A percentile compares a stretch with the other conserved stretches of the same genome.
phyloP scores from a whole-genome alignment of 2,888 invertebrate species.

The Ceriagrion tenellum region DNA sequence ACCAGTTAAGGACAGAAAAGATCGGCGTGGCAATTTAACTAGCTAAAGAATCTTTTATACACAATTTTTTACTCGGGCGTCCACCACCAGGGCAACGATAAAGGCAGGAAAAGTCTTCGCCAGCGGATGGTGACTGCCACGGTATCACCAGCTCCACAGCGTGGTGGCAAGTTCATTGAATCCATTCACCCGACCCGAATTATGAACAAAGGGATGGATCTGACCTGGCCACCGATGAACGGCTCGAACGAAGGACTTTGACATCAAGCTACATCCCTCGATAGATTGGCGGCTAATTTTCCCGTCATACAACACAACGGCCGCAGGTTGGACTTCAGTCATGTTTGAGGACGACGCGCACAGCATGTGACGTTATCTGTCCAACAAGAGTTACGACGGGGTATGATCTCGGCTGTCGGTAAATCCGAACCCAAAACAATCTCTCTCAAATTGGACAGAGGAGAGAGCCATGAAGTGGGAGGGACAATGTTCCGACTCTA shows the following conservation, averaged over 20 bases:
- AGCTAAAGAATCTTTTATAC: too few relatives aligned
- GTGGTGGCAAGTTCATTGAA: background rate
- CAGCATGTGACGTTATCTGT: background rate
- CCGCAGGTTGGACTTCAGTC: background rate
- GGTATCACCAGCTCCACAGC: too few relatives aligned
- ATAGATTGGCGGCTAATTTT: background rate
- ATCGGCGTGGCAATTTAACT: too few relatives aligned
- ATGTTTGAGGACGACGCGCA: background rate
- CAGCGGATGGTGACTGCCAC: too few relatives aligned
- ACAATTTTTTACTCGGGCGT: too few relatives aligned
- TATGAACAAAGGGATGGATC: background rate
- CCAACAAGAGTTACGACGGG: background rate
- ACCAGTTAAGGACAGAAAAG: too few relatives aligned
- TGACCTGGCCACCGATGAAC: background rate
- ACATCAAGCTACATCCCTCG: background rate
- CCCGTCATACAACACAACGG: background rate
- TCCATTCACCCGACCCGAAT: background rate
- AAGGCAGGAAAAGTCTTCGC: too few relatives aligned
- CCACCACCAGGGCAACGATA: too few relatives aligned
- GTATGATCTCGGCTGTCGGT: slow-evolving; percentile 2
- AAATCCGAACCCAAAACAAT: background rate
- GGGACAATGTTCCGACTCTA: background rate
- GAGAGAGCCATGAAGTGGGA: background rate
- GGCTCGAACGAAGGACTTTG: background rate
- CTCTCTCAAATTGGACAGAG: background rate